Evolutionary conservation across 2,888 invertebrate genomes (phyloP), one percentile per base, ranked within the genome.

Genomic region (Brachypalpus laphriformis): DNA sequence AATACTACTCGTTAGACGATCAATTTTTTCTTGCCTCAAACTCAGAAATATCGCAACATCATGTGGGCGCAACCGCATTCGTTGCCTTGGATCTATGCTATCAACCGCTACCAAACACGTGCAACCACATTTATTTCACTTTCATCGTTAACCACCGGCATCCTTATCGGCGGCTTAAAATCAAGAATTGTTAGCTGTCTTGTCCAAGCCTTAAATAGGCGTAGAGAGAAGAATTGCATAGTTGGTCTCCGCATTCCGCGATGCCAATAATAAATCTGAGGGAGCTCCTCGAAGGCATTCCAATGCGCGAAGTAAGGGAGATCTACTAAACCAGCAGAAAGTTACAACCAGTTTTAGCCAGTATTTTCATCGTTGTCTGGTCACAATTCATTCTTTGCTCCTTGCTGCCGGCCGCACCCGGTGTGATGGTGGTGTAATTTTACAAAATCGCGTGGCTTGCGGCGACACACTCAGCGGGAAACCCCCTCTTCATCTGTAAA

Each of bases 401-500:
- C 37, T 8, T 11, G n/a, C 25, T 5, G 25, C 31, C 37, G 3
- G 45, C 40, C 31, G 61, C 9, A 11, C 5, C 61, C 45, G 6
- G 20, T n/a, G n/a, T 63, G 56, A 16, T 18, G 47, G 49, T 59
- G 65, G 68, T 63, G 42, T 72, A 72, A 54, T 45, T 77, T 66
- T 72, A 68, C 31, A 68, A 82, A 65, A 78, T 78, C 82, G 82
- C 82, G 68, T 83, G 82, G 61, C 72, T 63, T 34, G 56, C 37
- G 65, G 42, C 68, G 47, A 37, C 57, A 72, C n/a, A 25, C 40
- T 45, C 34, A 47, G 49, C 47, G 57, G 74, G 54, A 74, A 54
- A 63, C 8, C 54, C 63, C 63, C 54, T 14, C 59, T 42, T 42
- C n/a, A 51, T 40, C 20, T 47, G 49, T 40, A 18, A 8, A 16